Conservation (phyloP, 2,888 invertebrate genomes). For the Coelinius sp. region DNA sequence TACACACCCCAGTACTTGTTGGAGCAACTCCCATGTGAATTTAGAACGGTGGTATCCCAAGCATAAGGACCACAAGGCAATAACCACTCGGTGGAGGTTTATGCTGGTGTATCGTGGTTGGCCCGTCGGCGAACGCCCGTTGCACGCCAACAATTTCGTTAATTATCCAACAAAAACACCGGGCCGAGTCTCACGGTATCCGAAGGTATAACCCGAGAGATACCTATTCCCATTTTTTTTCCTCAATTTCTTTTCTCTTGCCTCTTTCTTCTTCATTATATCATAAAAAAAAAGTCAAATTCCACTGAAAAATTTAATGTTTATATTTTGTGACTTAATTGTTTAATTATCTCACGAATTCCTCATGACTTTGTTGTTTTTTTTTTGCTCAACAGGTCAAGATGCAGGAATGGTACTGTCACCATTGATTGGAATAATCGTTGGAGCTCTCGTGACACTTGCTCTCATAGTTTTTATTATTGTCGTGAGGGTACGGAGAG, state of each 20-base stretch:
- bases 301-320: no score
- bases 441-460: constrained; percentile 74
- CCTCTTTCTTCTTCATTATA: no score
- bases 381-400: constrained; percentile 70
- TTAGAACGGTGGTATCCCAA: constrained; percentile 12
- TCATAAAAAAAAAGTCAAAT: no score
- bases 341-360: no score
- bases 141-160: constrained; percentile 62
- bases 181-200: constrained; percentile 57
- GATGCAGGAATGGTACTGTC: constrained; percentile 74
- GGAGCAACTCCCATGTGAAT: constrained; percentile 13
- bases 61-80: constrained; percentile 22
- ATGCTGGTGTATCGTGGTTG: constrained; percentile 22
- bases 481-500: constrained; percentile 72
- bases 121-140: constrained; percentile 25
- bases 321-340: no score
- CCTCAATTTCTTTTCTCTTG: neutral
- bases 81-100: constrained; percentile 25
- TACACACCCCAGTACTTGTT: neutral
- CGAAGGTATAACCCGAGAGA: constrained; percentile 2
- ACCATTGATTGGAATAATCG: constrained; percentile 73
- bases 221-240: constrained; percentile 14
- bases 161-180: constrained; percentile 66
- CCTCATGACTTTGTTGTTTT: neutral
- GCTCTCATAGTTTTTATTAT: constrained; percentile 72